phyloP scores from a whole-genome alignment of 1,140 invertebrate species.

The Formica selysi region DNA sequence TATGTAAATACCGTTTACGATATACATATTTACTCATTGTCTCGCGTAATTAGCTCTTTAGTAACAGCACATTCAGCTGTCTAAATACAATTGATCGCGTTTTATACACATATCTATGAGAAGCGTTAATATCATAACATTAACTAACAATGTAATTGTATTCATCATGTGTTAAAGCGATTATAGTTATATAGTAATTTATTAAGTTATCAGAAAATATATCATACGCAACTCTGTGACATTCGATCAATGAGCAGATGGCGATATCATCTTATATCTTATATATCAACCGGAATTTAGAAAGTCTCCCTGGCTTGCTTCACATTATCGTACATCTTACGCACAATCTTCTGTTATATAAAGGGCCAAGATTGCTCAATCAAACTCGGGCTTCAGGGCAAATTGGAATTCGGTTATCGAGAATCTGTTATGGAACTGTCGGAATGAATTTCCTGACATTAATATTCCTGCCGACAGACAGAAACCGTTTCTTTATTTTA shows the following conservation, averaged over 20 bases:
- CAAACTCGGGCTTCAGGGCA: slow-evolving; percentile 56
- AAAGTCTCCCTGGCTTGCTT: slow-evolving; percentile 24
- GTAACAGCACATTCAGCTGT: not conserved
- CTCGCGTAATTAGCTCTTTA: not conserved
- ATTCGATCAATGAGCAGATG: slow-evolving; percentile 25
- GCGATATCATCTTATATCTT: no score
- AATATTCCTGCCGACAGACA: slow-evolving; percentile 49
- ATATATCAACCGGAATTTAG: slow-evolving; percentile 25
- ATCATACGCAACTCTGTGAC: not conserved
- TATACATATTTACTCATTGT: not conserved
- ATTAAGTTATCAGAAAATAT: slow-evolving; percentile 11
- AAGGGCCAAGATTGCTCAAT: slow-evolving; percentile 71
- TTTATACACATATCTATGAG: not conserved
- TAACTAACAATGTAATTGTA: not conserved
- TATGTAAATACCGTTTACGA: slow-evolving; percentile 9
- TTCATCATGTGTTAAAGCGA: not conserved
- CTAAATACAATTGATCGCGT: not conserved
- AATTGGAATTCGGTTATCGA: slow-evolving; percentile 73
- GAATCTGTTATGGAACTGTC: slow-evolving; percentile 67
- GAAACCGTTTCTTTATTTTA: slow-evolving; percentile 58
- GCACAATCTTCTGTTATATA: slow-evolving; percentile 57
- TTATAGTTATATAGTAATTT: not conserved
- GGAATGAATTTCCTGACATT: slow-evolving; percentile 70
- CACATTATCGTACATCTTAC: slow-evolving; percentile 69
- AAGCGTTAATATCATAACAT: not conserved